Evolutionary conservation across 2,113 vertebrate genomes (phyloP).

Genomic region (Parotia lawesii): DNA sequence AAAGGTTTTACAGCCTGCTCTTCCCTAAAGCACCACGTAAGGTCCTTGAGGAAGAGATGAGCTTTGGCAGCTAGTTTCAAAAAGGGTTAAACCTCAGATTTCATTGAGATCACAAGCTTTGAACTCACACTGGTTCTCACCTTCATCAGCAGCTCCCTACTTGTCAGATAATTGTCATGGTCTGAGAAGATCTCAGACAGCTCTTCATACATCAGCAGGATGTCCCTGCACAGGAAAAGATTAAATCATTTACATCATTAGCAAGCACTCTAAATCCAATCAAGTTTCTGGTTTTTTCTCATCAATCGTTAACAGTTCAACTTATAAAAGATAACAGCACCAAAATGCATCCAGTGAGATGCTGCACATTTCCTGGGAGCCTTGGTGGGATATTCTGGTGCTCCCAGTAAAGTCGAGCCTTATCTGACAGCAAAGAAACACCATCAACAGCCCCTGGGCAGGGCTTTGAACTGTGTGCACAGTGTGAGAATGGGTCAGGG

Average conservation of each 20-base stretch:
- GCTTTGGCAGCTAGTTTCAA: neutral
- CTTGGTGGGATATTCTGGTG: neutral
- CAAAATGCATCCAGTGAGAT: neutral
- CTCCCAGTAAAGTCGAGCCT: neutral
- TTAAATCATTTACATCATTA: neutral
- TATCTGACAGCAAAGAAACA: neutral
- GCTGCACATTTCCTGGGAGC: neutral
- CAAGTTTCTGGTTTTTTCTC: neutral
- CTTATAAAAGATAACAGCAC: neutral
- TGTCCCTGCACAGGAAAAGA: slow-evolving; percentile 74
- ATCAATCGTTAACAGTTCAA: neutral
- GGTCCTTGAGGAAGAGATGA: neutral
- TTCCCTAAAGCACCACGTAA: neutral
- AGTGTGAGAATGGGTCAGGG: neutral
- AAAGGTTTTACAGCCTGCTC: neutral
- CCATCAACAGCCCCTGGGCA: neutral
- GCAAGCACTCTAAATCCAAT: neutral
- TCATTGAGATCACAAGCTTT: neutral
- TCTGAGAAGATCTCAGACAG: slow-evolving; percentile 94
- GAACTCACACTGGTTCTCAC: slow-evolving; percentile 66
- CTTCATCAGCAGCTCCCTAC: slow-evolving; percentile 92
- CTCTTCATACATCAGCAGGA: slow-evolving; percentile 88
- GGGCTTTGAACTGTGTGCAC: neutral
- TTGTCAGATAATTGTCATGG: slow-evolving; percentile 91
- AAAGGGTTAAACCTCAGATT: neutral